Percentiles rank a stretch among this genome's conserved stretches.
These are phyloP conservation scores for Lasioglossum oenotherae DNA, from an alignment of 2,888 invertebrate genomes.

Conservation along the genomic window DNA sequence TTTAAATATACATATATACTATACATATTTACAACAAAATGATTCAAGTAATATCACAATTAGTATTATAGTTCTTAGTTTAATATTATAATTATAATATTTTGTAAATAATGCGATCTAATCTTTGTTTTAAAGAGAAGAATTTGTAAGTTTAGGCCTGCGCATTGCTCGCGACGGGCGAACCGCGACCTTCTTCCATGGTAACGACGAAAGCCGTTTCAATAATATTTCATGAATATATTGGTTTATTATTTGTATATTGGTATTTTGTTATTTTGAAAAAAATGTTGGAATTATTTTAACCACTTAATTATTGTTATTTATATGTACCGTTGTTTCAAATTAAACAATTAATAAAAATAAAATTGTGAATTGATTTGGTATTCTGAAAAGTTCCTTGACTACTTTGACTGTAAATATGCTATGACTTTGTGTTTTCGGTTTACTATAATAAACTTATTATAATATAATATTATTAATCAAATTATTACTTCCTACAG, in stretches of 20 bases:
- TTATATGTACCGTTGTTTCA: neutral
- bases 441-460: neutral
- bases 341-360: neutral
- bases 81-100: neutral
- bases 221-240: neutral
- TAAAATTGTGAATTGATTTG: neutral
- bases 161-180: too few species aligned
- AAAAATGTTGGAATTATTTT: too few species aligned
- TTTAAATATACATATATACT: neutral
- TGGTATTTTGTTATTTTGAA: too few species aligned
- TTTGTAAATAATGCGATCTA: neutral
- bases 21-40: slow-evolving; percentile 7
- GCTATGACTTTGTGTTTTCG: neutral
- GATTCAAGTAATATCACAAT: neutral
- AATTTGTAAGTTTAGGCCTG: neutral
- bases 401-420: neutral
- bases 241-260: too few species aligned
- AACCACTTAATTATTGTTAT: too few species aligned
- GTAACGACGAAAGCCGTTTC: too few species aligned
- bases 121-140: neutral
- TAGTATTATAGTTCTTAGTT: neutral
- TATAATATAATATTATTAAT: neutral
- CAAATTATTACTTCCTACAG: neutral
- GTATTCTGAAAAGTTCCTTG: neutral
- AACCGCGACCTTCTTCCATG: too few species aligned